Evolutionary conservation across 2,797 vertebrate genomes (phyloP), one percentile per base, ranked within the genome.

Genomic region (Manis pentadactyla): DNA sequence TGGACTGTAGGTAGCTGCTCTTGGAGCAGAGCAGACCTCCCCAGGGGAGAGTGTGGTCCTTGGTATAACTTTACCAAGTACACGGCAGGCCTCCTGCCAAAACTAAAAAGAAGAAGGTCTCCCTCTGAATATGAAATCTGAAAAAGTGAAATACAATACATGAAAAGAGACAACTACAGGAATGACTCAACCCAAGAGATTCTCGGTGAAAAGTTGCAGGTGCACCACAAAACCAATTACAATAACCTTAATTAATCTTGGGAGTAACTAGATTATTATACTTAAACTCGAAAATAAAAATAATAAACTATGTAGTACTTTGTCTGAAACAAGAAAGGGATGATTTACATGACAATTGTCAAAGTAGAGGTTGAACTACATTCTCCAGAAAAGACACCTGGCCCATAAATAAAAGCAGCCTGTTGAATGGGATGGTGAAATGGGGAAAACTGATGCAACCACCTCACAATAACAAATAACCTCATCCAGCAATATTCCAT

Each of bases 281-380:
- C 42, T 88, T 84, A 87, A 86, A 12, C 94, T 91, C 82, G 25
- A 39, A 96, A 92, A 86, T 57, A 87, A 93, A 95, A 69, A 42
- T 34, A 61, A 77, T 21, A 61, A 78, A 53, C 17, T 57, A 29
- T 23, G 27, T 34, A 59, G 34, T 23, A 46, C 14, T 57, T 18
- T 55, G 23, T 87, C 19, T 81, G 37, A 85, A 88, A 27, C 5
- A 87, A 77, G n/a, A 79, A 29, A 29, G 29, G 19, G 27, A 66
- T 23, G 29, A 82, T 63, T 73, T 88, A 61, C 27, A 61, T 4
- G 23, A 51, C 39, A 89, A 29, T 19, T 86, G 1, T 66, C 69
- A 89, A 57, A 57, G 69, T 10, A 18, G 15, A 85, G 29, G 21
- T 82, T 39, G 75, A 78, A 74, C 34, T 29, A 15, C 7, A 49